Conservation (phyloP, 1,140 invertebrate genomes). For the Akabosia matsudoensis region DNA sequence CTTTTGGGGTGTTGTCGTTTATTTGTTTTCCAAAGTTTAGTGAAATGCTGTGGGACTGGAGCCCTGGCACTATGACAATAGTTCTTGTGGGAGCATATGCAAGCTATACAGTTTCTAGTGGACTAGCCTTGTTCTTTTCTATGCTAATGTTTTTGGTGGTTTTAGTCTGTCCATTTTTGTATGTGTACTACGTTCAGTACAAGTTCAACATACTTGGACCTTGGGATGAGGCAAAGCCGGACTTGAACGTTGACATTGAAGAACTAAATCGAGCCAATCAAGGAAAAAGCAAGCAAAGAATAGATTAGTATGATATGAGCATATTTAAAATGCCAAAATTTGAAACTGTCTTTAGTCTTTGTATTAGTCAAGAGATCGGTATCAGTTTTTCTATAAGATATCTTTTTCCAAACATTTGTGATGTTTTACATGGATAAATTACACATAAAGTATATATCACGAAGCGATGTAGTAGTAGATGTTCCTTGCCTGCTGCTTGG, state of each 20-base stretch:
- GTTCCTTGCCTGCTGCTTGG: too few species aligned
- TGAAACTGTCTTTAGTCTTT: too few species aligned
- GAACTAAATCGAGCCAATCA: too few species aligned
- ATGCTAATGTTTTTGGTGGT: slow-evolving; percentile 54
- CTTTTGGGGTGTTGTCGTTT: slow-evolving; percentile 80
- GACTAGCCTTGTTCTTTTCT: slow-evolving; percentile 56
- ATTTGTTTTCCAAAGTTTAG: slow-evolving; percentile 80
- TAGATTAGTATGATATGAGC: too few species aligned
- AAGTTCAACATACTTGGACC: slow-evolving; percentile 94
- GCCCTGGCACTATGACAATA: slow-evolving; percentile 52
- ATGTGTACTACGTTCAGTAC: slow-evolving; percentile 74
- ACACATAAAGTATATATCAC: too few species aligned
- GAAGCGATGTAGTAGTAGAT: too few species aligned
- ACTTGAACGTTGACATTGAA: not conserved
- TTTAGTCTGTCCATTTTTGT: slow-evolving; percentile 72
- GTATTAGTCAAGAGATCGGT: too few species aligned
- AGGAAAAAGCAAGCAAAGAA: too few species aligned
- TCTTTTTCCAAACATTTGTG: too few species aligned
- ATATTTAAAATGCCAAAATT: too few species aligned
- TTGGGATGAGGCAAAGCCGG: slow-evolving; percentile 74
- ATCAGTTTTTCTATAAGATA: too few species aligned
- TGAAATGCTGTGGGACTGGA: slow-evolving; percentile 54
- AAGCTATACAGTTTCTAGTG: slow-evolving; percentile 60
- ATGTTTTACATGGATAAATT: too few species aligned
- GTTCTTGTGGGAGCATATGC: slow-evolving; percentile 60